These are phyloP conservation scores for Bembecia ichneumoniformis DNA, from an alignment of 2,888 invertebrate genomes.

Conservation along the genomic window DNA sequence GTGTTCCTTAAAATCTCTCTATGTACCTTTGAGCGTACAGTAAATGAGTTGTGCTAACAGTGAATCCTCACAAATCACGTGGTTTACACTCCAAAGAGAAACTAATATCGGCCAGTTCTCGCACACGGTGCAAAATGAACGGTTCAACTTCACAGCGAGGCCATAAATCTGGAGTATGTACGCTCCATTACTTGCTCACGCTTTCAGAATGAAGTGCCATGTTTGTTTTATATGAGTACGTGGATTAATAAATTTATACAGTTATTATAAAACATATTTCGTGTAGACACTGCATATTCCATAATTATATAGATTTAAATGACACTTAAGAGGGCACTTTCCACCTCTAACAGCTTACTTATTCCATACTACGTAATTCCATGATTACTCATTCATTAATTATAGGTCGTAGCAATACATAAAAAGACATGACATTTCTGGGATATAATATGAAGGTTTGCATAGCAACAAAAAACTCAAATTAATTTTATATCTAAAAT, in stretches of 20 bases:
- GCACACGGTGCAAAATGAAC: slow-evolving; percentile 8
- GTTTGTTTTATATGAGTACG: slow-evolving; percentile 3
- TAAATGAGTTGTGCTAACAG: background rate
- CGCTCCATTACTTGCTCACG: slow-evolving; percentile 34
- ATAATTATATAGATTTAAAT: too few relatives aligned
- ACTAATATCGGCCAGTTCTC: slow-evolving; percentile 2
- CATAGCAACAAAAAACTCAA: too few relatives aligned
- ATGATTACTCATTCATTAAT: too few relatives aligned
- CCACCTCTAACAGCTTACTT: too few relatives aligned
- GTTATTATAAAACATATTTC: too few relatives aligned
- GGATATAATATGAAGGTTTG: too few relatives aligned
- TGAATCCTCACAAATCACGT: background rate
- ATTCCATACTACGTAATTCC: too few relatives aligned
- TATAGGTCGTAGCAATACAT: too few relatives aligned
- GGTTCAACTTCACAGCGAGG: slow-evolving; percentile 14
- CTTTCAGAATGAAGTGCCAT: slow-evolving; percentile 5
- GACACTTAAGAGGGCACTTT: too few relatives aligned
- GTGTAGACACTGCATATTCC: too few relatives aligned
- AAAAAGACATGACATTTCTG: too few relatives aligned
- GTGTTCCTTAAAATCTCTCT: background rate
- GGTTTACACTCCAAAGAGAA: background rate
- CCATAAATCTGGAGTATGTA: slow-evolving; percentile 34
- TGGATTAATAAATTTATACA: background rate
- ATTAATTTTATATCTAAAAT: too few relatives aligned
- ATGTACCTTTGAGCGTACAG: background rate